Percentiles rank a stretch among this genome's conserved stretches.
These are phyloP conservation scores for Patiria pectinifera DNA, from an alignment of 53 echinoderm and acorn worm species.

Conservation along the genomic window DNA sequence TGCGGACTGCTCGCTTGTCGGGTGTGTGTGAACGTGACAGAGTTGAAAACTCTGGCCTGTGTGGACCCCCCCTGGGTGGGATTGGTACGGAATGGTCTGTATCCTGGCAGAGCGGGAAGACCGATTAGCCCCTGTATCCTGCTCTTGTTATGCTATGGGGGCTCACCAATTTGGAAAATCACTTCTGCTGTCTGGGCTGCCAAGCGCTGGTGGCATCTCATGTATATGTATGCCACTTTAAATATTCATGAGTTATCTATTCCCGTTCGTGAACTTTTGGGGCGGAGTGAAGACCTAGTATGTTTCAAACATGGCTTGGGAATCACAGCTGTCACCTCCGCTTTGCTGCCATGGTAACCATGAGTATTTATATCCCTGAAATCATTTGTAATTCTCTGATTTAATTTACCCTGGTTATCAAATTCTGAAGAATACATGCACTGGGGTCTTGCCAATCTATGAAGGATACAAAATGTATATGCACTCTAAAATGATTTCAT, in stretches of 20 bases:
- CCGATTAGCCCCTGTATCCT: constrained; percentile 56
- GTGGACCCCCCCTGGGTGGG: neutral
- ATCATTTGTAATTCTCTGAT: too few relatives aligned
- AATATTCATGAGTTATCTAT: neutral
- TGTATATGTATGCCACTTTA: constrained; percentile 33
- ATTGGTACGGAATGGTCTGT: constrained; percentile 45
- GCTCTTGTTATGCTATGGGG: constrained; percentile 57
- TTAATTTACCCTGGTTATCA: too few relatives aligned
- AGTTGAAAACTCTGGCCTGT: neutral
- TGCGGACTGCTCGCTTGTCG: neutral
- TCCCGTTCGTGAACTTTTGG: neutral
- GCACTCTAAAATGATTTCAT: too few relatives aligned
- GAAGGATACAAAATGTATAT: too few relatives aligned
- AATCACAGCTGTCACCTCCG: neutral
- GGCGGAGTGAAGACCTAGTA: neutral
- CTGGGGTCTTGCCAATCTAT: too few relatives aligned
- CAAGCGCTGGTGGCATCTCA: constrained; percentile 2
- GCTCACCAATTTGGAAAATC: constrained; percentile 1
- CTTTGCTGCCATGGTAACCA: too few relatives aligned
- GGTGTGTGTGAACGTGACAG: constrained; percentile 16
- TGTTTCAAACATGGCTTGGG: neutral
- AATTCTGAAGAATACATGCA: too few relatives aligned
- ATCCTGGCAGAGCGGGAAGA: constrained; percentile 52
- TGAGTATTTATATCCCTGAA: neutral
- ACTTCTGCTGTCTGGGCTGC: constrained; percentile 22